Evolutionary conservation across 2,113 vertebrate genomes (phyloP).

Genomic region (Oxyura jamaicensis): DNA sequence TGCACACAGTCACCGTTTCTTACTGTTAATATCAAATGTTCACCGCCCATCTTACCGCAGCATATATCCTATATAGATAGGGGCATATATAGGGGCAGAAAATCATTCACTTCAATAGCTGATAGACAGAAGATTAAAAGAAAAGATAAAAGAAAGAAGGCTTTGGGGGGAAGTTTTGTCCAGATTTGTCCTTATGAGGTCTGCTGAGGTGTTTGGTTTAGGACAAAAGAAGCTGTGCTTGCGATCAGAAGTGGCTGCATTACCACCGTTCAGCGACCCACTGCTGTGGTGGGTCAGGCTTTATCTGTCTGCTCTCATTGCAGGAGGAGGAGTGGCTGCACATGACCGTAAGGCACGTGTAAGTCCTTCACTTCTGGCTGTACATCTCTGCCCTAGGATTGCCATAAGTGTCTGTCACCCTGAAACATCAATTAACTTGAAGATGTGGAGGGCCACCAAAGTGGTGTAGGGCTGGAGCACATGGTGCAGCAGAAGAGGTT

Average conservation of each 20-base stretch:
- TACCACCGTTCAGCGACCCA: background rate
- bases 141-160: background rate
- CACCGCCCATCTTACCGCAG: background rate
- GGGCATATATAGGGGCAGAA: background rate
- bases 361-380: background rate
- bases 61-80: fast-evolving
- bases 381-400: background rate
- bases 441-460: background rate
- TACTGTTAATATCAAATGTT: background rate
- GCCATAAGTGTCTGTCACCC: background rate
- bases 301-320: background rate
- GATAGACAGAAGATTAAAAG: background rate
- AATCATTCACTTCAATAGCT: background rate
- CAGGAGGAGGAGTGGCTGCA: background rate
- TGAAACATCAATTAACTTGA: background rate
- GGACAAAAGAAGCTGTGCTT: background rate
- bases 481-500: background rate
- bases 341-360: background rate
- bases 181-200: background rate
- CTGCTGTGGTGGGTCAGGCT: background rate
- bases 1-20: background rate
- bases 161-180: background rate
- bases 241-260: background rate
- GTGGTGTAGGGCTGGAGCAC: background rate
- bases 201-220: background rate